Percentiles rank a stretch among this genome's conserved stretches.
phyloP scores from a whole-genome alignment of 2,113 vertebrate genomes.

The Donacobius atricapilla region DNA sequence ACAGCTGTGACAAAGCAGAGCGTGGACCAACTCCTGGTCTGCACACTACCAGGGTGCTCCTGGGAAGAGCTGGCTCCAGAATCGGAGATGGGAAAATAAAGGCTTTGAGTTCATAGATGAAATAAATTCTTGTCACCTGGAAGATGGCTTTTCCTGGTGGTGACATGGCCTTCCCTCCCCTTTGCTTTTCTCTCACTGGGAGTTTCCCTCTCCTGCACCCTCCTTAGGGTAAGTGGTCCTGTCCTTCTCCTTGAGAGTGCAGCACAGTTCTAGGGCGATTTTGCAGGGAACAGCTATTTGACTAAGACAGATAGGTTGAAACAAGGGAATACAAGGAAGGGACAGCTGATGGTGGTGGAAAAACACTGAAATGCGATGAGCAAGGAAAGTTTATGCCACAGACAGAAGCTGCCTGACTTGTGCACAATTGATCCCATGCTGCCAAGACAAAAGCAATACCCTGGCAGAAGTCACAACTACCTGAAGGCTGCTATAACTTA shows the following conservation, averaged over 20 bases:
- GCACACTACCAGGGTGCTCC: not conserved
- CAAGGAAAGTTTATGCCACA: not conserved
- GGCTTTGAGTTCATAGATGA: not conserved
- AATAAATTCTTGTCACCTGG: not conserved
- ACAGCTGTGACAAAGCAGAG: not conserved
- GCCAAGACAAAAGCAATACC: not conserved
- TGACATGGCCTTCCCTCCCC: not conserved
- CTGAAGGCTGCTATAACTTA: not conserved
- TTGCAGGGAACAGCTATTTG: not conserved
- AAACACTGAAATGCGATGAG: not conserved
- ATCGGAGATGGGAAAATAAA: not conserved
- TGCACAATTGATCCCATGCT: not conserved
- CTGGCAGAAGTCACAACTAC: not conserved
- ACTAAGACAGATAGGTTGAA: not conserved
- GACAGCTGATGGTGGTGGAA: not conserved
- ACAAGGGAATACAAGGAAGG: not conserved
- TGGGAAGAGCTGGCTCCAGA: not conserved
- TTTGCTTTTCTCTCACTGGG: not conserved
- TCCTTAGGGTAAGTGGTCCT: not conserved
- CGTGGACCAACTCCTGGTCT: accelerated
- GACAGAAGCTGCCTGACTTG: not conserved
- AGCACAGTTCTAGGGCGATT: not conserved
- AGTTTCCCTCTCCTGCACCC: not conserved
- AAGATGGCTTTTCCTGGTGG: not conserved
- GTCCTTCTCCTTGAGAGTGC: not conserved